Conservation (phyloP, 1,140 invertebrate species). For the Centruroides sculpturatus region DNA sequence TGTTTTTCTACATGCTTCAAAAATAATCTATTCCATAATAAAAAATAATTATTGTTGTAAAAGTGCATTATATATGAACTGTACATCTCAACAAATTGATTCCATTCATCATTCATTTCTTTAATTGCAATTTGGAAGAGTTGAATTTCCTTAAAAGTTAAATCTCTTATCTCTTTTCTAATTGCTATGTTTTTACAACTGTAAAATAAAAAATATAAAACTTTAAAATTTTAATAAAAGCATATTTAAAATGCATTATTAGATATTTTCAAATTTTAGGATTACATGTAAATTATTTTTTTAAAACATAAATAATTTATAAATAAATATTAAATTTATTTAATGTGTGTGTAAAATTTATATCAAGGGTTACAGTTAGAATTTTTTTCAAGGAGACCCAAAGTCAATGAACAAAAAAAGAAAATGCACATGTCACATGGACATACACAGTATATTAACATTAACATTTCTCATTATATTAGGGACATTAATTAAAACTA, state of each 20-base stretch:
- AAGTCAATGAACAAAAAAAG: too few species aligned
- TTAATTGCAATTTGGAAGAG: constrained; percentile 4
- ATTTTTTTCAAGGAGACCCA: too few species aligned
- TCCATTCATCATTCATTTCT: constrained; percentile 8
- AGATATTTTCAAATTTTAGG: too few species aligned
- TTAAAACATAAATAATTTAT: too few species aligned
- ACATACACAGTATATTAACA: too few species aligned
- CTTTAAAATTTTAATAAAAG: neutral
- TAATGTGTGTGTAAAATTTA: too few species aligned
- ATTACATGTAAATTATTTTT: too few species aligned
- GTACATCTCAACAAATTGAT: constrained; percentile 6
- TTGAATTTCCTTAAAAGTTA: constrained; percentile 2
- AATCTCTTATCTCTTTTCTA: constrained; percentile 6
- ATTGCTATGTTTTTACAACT: constrained; percentile 1
- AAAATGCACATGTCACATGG: too few species aligned
- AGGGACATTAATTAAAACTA: too few species aligned
- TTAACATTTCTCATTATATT: too few species aligned
- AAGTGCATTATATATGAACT: constrained; percentile 9
- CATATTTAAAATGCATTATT: neutral
- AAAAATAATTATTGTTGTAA: constrained; percentile 2
- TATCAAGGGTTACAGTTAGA: too few species aligned
- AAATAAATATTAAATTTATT: too few species aligned
- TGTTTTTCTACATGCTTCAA: constrained; percentile 6
- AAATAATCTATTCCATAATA: constrained; percentile 10
- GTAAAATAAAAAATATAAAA: neutral